Base-by-base conservation (phyloP, 2,797 vertebrate species). In the Mormyrops boulengeri region DNA sequence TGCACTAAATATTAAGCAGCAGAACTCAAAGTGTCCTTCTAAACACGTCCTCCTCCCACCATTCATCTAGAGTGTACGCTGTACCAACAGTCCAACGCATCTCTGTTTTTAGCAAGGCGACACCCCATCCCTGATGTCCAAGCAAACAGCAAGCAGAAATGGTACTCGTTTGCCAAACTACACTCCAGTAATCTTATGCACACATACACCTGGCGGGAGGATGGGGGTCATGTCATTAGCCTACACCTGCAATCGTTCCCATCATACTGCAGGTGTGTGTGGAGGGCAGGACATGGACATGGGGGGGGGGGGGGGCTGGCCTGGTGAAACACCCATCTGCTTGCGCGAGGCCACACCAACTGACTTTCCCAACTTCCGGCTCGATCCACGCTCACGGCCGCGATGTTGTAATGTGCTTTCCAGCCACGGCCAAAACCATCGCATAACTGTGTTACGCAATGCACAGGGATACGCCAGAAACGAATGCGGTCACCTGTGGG, bases 181-280 rank as follows among this genome's bases (percentile, higher is more conserved):
- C 60, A 53, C 85, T 80, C 50, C 88, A 92, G 90, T 88, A 90
- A 91, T 90, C 90, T 92, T 41, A 91, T 91, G 92, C 90, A 49
- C 57, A 49, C 57, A 60, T n/a, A 3, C 19, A 26, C 22, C 22
- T 53, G n/a, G 84, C 49, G 26, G 47, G 44, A 26, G 82, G 47
- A 0, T 3, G n/a, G 90, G 85, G 82, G 91, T 49, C 90, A 86
- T 90, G 93, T 93, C 93, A 95, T 95, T 91, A 95, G 19, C 19
- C 88, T 89, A 92, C 96, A 96, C 93, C 95, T 96, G 96, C 85
- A 88, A 62, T 69, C 88, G 89, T 94, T 96, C 95, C 91, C 95
- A 95, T 92, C 85, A 88, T 17, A 44, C 77, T 41, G 66, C 0
- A 82, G 69, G 88, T 90, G 89, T 89, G 89, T 57, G 5, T 69